Percentiles rank a stretch among this genome's conserved stretches.
These are phyloP conservation scores for Catharus ustulatus DNA, from an alignment of 2,797 vertebrate genomes.

Conservation along the genomic window DNA sequence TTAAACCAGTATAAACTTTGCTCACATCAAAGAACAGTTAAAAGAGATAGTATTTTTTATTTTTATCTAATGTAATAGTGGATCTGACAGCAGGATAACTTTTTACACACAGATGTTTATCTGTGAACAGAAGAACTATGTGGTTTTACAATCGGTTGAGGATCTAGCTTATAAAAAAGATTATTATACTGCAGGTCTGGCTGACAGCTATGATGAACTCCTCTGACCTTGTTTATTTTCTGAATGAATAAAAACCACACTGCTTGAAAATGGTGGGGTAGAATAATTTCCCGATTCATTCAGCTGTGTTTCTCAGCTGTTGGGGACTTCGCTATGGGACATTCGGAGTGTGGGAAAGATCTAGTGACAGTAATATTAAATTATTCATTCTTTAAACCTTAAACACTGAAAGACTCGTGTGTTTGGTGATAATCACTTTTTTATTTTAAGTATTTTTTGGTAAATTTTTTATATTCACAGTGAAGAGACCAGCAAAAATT, in stretches of 20 bases:
- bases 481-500: background rate
- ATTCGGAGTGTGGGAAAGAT: background rate
- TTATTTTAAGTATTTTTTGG: background rate
- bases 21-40: background rate
- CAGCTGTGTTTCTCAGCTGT: background rate
- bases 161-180: slow-evolving; percentile 9
- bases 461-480: background rate
- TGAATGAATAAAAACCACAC: slow-evolving; percentile 9
- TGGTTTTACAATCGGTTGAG: slow-evolving; percentile 1
- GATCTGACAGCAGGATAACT: background rate
- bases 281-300: slow-evolving; percentile 18
- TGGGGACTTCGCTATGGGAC: background rate
- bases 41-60: background rate
- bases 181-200: background rate
- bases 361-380: background rate
- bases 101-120: slow-evolving; percentile 26
- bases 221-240: slow-evolving; percentile 41
- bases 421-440: background rate
- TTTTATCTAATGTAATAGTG: background rate
- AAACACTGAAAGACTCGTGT: background rate
- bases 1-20: background rate
- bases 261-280: background rate
- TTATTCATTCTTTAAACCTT: background rate
- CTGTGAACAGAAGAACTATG: slow-evolving; percentile 2
- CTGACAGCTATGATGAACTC: slow-evolving; percentile 30